Percentiles rank a stretch among this genome's conserved stretches.
These are phyloP conservation scores for Triplophysa siluroides DNA, from an alignment of 2,113 vertebrate species.

Conservation along the genomic window DNA sequence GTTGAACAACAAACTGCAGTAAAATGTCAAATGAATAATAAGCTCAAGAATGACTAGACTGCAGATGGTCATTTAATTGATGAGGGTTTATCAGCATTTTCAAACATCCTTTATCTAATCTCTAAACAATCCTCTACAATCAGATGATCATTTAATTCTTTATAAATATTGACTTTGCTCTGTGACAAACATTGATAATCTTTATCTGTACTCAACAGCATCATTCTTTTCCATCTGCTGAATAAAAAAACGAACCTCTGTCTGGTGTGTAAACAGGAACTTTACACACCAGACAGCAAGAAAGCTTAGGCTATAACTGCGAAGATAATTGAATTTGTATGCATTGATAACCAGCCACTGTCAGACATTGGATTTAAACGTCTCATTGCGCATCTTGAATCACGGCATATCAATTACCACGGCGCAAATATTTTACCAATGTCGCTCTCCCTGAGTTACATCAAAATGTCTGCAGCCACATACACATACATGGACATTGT, in stretches of 20 bases:
- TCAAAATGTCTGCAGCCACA: too few relatives aligned
- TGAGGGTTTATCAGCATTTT: slow-evolving; percentile 14
- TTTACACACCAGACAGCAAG: too few relatives aligned
- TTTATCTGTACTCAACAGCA: slow-evolving; percentile 10
- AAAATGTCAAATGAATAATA: slow-evolving; percentile 10
- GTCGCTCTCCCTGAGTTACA: too few relatives aligned
- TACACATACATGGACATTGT: too few relatives aligned
- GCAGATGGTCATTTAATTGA: background rate
- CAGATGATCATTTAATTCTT: slow-evolving; percentile 18
- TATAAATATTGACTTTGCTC: slow-evolving; percentile 19
- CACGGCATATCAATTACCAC: too few relatives aligned
- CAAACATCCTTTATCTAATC: slow-evolving; percentile 25
- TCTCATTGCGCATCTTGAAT: too few relatives aligned
- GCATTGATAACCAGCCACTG: too few relatives aligned
- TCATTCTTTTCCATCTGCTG: slow-evolving; percentile 5
- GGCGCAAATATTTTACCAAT: too few relatives aligned
- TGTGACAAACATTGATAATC: slow-evolving; percentile 4
- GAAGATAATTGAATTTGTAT: too few relatives aligned
- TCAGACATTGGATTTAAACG: too few relatives aligned
- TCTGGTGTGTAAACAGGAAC: too few relatives aligned
- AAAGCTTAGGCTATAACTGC: too few relatives aligned
- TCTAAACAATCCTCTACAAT: background rate
- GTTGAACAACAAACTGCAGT: background rate
- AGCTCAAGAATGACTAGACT: background rate
- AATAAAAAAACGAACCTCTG: slow-evolving; percentile 1